Percentiles rank a stretch among this genome's conserved stretches.
phyloP scores from a whole-genome alignment of 92 coral and sea anemone species.

The Porites evermanni region DNA sequence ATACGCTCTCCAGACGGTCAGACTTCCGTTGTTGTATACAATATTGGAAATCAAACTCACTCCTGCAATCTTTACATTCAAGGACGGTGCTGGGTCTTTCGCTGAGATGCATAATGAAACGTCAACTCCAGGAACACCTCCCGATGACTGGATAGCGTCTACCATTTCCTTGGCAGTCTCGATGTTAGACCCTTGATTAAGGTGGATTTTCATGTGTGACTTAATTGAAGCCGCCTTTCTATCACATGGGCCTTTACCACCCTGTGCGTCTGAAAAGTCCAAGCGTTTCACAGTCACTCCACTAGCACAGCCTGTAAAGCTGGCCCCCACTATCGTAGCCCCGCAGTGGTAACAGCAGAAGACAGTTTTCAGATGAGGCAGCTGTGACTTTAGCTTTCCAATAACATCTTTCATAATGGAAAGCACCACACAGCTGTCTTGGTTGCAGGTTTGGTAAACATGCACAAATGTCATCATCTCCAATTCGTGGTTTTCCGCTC shows the following conservation, averaged over 20 bases:
- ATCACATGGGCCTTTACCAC: slow-evolving; percentile 79
- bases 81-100: background rate
- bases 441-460: slow-evolving; percentile 70
- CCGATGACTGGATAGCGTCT: slow-evolving; percentile 61
- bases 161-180: slow-evolving; percentile 70
- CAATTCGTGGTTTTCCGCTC: slow-evolving; percentile 50
- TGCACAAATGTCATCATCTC: slow-evolving; percentile 75
- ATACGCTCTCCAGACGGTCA: slow-evolving; percentile 75
- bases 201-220: slow-evolving; percentile 55
- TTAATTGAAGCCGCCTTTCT: slow-evolving; percentile 69
- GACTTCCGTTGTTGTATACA: slow-evolving; percentile 46
- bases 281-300: slow-evolving; percentile 60
- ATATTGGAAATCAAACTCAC: slow-evolving; percentile 67
- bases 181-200: slow-evolving; percentile 73
- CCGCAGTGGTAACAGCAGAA: slow-evolving; percentile 78
- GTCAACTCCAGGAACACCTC: slow-evolving; percentile 67
- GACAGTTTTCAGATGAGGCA: slow-evolving; percentile 53
- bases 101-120: slow-evolving; percentile 44
- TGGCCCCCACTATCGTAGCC: slow-evolving; percentile 55
- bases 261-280: slow-evolving; percentile 77
- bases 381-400: slow-evolving; percentile 51
- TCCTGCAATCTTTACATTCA: slow-evolving; percentile 26
- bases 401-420: slow-evolving; percentile 67
- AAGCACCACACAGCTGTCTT: slow-evolving; percentile 67
- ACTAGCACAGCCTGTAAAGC: slow-evolving; percentile 41